Base-by-base conservation (phyloP, 2,113 vertebrate species). In the Vulpes vulpes region DNA sequence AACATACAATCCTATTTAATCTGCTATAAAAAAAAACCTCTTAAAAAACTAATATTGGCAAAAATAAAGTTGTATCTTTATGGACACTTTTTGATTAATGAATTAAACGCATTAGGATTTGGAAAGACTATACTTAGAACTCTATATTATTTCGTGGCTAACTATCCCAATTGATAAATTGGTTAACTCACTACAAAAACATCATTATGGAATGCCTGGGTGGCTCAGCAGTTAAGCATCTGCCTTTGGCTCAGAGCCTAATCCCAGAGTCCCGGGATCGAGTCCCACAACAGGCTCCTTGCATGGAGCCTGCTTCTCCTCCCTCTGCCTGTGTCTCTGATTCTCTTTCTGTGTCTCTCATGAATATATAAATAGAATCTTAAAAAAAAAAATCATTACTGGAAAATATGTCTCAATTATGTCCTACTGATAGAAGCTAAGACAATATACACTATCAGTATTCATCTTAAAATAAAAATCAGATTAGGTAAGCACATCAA, bases 401-500 rank as follows among this genome's bases (percentile, higher is more conserved):
- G 73, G 67, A 89, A 96, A 79, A 86, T 38, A 80, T 81, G n/a
- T 91, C n/a, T 83, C 82, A 86, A 74, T 84, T 62, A 83, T 65
- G 32, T 57, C 16, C 51, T 80, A 76, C 14, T 67, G 53, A 92
- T 22, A 59, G 32, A 95, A 94, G 6, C 53, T 81, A 96, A 92
- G 25, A 57, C 1, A 91, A 91, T 84, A 81, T 5, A 65, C 9
- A 59, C 10, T 62, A 83, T 17, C 20, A 96, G 53, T 69, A 93
- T 23, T 88, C 23, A 94, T 53, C 51, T 69, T 89, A 91, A 97
- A 89, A 76, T 81, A 17, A 64, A 93, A 89, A 96, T 78, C 32
- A 91, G 59, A 85, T 85, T 32, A 83, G 23, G 11, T 78, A 85
- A 87, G 19, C 49, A 92, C 27, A 94, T 79, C 16, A 81, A 96